Evolutionary conservation across 2,797 vertebrate genomes (phyloP).

Genomic region (Halcyon chelicuti): DNA sequence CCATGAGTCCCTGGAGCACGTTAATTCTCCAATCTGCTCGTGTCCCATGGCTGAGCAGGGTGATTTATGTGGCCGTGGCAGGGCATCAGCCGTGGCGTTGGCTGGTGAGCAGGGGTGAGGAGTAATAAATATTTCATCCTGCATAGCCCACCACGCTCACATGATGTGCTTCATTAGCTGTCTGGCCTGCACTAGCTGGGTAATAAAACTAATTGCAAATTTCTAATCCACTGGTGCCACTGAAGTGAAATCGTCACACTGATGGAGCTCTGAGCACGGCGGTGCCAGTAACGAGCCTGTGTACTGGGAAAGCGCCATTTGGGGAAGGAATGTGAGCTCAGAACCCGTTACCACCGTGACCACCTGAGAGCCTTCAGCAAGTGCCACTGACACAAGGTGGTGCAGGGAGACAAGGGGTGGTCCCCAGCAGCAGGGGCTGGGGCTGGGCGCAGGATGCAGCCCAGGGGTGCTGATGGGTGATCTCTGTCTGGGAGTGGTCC

Average conservation of each 20-base stretch:
- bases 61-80: neutral
- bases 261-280: neutral
- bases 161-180: slow-evolving; percentile 51
- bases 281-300: rapidly evolving
- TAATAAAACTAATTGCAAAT: slow-evolving; percentile 61
- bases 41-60: rapidly evolving
- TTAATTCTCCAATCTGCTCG: neutral
- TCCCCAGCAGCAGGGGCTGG: rapidly evolving
- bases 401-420: rapidly evolving
- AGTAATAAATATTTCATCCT: neutral
- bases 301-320: neutral
- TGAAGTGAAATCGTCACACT: neutral
- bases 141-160: neutral
- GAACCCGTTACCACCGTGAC: rapidly evolving
- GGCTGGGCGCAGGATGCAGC: neutral
- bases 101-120: neutral
- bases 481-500: neutral
- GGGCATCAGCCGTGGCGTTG: neutral
- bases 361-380: neutral
- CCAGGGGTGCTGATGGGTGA: neutral
- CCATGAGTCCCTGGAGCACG: rapidly evolving
- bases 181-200: neutral
- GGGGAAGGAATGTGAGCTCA: neutral
- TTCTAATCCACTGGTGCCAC: neutral
- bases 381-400: neutral